Evolutionary conservation across 1,140 invertebrate genomes (phyloP).

Genomic region (Nautilus pompilius): DNA sequence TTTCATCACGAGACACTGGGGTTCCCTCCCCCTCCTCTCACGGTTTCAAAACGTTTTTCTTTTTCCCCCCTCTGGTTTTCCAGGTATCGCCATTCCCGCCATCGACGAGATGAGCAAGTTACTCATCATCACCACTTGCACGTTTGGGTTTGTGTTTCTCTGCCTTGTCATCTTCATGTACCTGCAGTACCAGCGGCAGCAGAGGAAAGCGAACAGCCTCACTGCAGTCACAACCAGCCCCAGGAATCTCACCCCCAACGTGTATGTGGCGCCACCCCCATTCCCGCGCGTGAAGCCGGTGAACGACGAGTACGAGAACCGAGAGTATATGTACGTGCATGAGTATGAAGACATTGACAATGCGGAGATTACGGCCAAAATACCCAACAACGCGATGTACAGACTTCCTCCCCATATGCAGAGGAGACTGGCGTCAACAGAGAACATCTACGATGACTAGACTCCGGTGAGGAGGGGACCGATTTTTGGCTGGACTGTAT

Average conservation of each 20-base stretch:
- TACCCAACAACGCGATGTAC: background rate
- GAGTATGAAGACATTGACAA: conserved; percentile 36
- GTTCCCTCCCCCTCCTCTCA: no score
- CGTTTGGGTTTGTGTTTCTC: conserved; percentile 37
- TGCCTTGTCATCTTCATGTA: conserved; percentile 37
- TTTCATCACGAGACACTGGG: no score
- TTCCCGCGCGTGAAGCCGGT: conserved; percentile 20
- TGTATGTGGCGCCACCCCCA: conserved; percentile 32
- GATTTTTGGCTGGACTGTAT: background rate
- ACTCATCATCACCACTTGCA: conserved; percentile 34
- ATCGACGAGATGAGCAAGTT: conserved; percentile 40
- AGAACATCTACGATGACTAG: conserved; percentile 3
- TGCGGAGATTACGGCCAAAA: background rate
- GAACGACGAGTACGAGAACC: conserved; percentile 8
- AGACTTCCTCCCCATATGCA: conserved; percentile 2
- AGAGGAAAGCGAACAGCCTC: conserved; percentile 26
- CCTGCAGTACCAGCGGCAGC: conserved; percentile 31
- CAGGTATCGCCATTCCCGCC: conserved; percentile 28
- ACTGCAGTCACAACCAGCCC: conserved; percentile 6
- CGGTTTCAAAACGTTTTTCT: no score
- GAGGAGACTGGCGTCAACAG: conserved; percentile 1
- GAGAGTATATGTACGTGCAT: conserved; percentile 26
- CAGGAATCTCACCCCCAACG: conserved; percentile 26
- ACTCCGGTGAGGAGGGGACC: background rate
- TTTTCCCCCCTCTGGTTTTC: no score